Conservation (phyloP, 92 coral and sea anemone species). For the Umimayanthus kanabou region DNA sequence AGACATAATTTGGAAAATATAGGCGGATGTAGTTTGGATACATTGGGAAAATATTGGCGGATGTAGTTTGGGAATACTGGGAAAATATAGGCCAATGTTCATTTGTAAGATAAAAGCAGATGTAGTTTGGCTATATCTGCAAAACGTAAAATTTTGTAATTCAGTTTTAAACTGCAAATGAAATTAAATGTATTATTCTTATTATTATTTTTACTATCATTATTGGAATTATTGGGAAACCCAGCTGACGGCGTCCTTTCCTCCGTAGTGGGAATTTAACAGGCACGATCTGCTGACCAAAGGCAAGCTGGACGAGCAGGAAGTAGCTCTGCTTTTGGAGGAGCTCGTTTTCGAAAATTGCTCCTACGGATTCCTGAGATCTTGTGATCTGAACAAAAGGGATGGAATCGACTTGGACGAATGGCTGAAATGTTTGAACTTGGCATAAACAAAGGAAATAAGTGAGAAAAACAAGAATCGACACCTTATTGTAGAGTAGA, state of each 20-base stretch:
- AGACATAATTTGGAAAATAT: too few relatives aligned
- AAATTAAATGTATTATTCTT: too few relatives aligned
- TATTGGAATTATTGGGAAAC: not conserved
- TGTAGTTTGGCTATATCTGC: too few relatives aligned
- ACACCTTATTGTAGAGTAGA: not conserved
- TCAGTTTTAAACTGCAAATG: too few relatives aligned
- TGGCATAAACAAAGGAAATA: not conserved
- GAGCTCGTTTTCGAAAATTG: constrained; percentile 28
- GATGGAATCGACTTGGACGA: constrained; percentile 36
- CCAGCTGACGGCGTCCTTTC: not conserved
- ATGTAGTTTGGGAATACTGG: too few relatives aligned
- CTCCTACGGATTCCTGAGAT: constrained; percentile 30
- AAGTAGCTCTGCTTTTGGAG: not conserved
- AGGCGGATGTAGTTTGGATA: too few relatives aligned
- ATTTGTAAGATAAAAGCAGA: too few relatives aligned
- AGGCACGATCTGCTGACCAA: constrained; percentile 13
- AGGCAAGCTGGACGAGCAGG: constrained; percentile 31
- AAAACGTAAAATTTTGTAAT: too few relatives aligned
- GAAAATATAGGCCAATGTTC: too few relatives aligned
- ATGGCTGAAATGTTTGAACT: constrained; percentile 35
- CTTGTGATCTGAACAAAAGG: constrained; percentile 37
- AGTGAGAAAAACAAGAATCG: not conserved
- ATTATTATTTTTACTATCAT: too few relatives aligned
- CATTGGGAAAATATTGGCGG: too few relatives aligned
- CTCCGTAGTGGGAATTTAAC: constrained; percentile 31